Evolutionary conservation across 1,140 invertebrate species (phyloP).

Genomic region (Trichoplusia ni): DNA sequence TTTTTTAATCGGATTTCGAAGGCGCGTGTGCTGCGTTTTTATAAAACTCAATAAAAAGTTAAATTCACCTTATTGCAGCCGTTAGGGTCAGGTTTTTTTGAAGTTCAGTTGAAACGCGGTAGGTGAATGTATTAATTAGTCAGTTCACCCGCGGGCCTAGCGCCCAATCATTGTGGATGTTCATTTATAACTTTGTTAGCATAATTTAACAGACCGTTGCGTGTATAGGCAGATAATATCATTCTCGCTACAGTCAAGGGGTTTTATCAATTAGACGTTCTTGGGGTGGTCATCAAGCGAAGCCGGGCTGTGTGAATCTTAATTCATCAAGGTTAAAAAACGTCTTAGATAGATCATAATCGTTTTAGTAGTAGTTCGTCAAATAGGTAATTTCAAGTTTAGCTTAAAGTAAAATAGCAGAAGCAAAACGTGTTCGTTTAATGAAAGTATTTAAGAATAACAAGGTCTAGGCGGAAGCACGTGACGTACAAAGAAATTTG

Average conservation of each 20-base stretch:
- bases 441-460: conserved; percentile 6
- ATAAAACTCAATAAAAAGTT: conserved; percentile 65
- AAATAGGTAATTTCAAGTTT: too few relatives aligned
- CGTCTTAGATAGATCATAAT: too few relatives aligned
- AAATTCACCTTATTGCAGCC: conserved; percentile 75
- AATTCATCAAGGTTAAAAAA: too few relatives aligned
- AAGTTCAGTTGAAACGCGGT: conserved; percentile 55
- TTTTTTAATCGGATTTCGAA: conserved; percentile 79
- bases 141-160: conserved; percentile 34
- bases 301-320: conserved; percentile 12
- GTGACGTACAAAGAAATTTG: conserved; percentile 67
- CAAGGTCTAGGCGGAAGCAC: conserved; percentile 46
- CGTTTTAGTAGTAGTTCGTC: too few relatives aligned
- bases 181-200: conserved; percentile 57
- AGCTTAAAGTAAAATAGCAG: neutral
- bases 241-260: conserved; percentile 6
- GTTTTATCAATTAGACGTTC: conserved; percentile 22
- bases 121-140: conserved; percentile 77
- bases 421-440: neutral
- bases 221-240: conserved; percentile 42
- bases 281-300: conserved; percentile 26
- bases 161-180: conserved; percentile 45
- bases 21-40: conserved; percentile 73
- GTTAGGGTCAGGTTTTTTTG: conserved; percentile 71
- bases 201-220: conserved; percentile 53